Conservation (phyloP, 2,113 vertebrate species). For the Theristicus caerulescens region DNA sequence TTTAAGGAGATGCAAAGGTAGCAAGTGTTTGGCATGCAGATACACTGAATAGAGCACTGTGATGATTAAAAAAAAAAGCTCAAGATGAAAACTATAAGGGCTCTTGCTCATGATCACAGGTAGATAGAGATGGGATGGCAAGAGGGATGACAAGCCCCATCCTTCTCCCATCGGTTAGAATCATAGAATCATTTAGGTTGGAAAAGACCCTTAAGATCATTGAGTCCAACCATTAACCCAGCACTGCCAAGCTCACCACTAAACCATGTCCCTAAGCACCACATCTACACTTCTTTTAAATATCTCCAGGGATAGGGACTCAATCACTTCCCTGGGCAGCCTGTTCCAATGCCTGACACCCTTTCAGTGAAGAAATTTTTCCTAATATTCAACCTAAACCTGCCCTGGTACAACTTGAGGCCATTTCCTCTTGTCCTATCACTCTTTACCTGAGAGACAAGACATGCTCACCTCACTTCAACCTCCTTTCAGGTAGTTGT, state of each 20-base stretch:
- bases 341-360: background rate
- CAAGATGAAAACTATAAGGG: background rate
- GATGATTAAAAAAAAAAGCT: background rate
- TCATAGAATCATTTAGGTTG: background rate
- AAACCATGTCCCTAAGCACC: accelerated
- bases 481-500: background rate
- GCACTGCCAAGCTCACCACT: background rate
- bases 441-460: background rate
- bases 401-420: background rate
- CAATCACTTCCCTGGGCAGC: background rate
- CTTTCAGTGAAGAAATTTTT: background rate
- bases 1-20: background rate
- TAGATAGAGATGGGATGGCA: background rate
- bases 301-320: background rate
- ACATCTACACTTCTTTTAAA: background rate
- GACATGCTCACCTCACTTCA: background rate
- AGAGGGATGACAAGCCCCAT: background rate
- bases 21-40: background rate
- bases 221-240: background rate
- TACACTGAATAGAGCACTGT: background rate
- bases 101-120: background rate
- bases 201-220: background rate
- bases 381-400: background rate
- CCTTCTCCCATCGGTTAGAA: background rate
- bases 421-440: background rate